Evolutionary conservation across 2,888 invertebrate genomes (phyloP), one percentile per base, ranked within the genome.

Genomic region (Cordilura impudica): DNA sequence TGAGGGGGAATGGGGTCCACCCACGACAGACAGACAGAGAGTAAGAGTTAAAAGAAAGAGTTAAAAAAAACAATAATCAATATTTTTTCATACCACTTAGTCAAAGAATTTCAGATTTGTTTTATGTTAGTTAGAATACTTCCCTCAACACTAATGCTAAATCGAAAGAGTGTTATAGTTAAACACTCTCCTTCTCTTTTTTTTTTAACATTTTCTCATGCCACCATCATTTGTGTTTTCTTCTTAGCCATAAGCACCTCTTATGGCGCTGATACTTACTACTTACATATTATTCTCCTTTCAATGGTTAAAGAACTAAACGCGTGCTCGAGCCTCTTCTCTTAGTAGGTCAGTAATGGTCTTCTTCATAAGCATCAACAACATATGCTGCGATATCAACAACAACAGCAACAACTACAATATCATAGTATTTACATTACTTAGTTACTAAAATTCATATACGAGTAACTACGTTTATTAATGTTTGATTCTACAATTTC

Each of bases 291-390:
- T 66, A 19, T 3, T 19, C 4, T 54, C 53, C 61, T 31, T 56
- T 65, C 49, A 65, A 43, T 69, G 53, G 39, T 61, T 67, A 54
- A 60, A 35, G 43, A 65, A 69, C 65, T 58, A 78, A 79, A 71
- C 67, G 71, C 76, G 56, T 79, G 78, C 66, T 76, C 61, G 61
- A 71, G 66, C 54, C 74, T 74, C 66, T 75, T 66, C 78, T 72
- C 58, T 73, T 83, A 83, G 81, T 83, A 83, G 83, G 83, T 83
- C 83, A 83, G 83, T 82, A 81, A 82, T 83, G 81, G 78, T 79
- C 73, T 72, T 82, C 67, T 80, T 81, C 43, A 66, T 54, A 7
- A 61, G 35, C 18, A 49, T 14, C 66, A 23, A 45, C 43, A 60
- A 53, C 51, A 51, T 72, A 63, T 63, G 61, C 39, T 56, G 45